Evolutionary conservation across 2,113 vertebrate species (phyloP), one percentile per base, ranked within the genome.

Genomic region (Suricata suricatta): DNA sequence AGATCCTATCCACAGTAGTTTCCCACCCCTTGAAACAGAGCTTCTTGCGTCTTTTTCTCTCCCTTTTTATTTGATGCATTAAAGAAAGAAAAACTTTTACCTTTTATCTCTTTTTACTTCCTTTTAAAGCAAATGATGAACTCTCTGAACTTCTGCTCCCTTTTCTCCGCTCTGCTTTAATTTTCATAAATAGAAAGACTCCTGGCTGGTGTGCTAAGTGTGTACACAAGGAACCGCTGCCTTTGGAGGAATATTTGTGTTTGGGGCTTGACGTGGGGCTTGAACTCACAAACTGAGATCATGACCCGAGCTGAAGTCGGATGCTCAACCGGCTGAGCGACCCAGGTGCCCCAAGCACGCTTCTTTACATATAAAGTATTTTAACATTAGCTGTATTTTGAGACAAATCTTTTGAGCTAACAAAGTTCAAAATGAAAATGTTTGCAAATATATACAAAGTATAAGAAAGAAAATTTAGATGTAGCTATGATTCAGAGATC

Each of bases 281-380:
- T 41, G 41, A 41, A 41, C 41, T 41, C 41, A 41, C 41, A 41
- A 41, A 41, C 41, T 41, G 41, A 41, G 41, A 41, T 41, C 41
- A 41, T 41, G 41, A 41, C 41, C 41, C 41, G 41, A 41, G 41
- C 41, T 41, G 41, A 41, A 41, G 41, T 41, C 41, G 41, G 41
- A 41, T 5, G 41, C 41, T 41, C 41, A 41, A 41, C 41, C 41
- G 5, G 41, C 41, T 41, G 41, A 41, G 41, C 41, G 4, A 41
- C 41, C 41, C 41, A 41, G 41, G 41, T 41, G 41, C 41, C 41
- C 41, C 41, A 41, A 69, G 7, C 15, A 27, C 68, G 35, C 33
- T 94, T 93, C 31, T 95, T 91, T 95, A 76, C 50, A 82, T 64
- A 87, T 88, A 69, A 87, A 84, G 33, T 83, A 80, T 68, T 88